Evolutionary conservation across 2,797 vertebrate species (phyloP).

Genomic region (Masticophis lateralis): DNA sequence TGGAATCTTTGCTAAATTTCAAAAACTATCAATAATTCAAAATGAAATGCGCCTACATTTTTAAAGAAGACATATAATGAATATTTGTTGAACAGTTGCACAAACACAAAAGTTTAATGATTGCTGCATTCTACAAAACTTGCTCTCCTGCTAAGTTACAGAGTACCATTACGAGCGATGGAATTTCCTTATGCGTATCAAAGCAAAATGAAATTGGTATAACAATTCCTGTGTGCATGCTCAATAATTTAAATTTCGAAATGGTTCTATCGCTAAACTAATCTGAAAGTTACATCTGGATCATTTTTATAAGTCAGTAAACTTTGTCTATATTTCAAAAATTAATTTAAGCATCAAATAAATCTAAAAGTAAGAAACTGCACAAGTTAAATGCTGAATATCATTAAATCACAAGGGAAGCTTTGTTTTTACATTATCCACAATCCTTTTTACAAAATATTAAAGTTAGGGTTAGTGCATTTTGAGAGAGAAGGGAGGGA

Average conservation of each 20-base stretch:
- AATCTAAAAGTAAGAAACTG: neutral
- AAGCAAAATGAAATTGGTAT: constrained; percentile 6
- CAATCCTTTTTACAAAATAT: neutral
- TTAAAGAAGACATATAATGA: neutral
- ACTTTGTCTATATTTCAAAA: constrained; percentile 1
- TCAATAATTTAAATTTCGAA: constrained; percentile 19
- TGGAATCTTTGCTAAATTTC: neutral
- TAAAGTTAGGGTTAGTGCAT: neutral
- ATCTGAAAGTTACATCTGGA: constrained; percentile 16
- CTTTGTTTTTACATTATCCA: neutral
- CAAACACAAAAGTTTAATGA: neutral
- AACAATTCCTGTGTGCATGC: neutral
- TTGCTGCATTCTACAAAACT: neutral
- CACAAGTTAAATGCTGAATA: neutral
- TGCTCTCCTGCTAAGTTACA: neutral
- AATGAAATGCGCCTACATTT: neutral
- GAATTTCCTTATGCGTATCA: neutral
- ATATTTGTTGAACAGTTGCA: neutral
- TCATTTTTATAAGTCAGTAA: constrained; percentile 4
- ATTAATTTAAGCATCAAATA: neutral
- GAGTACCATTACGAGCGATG: constrained; percentile 13
- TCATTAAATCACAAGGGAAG: neutral
- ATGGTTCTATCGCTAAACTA: neutral
- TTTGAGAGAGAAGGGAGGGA: neutral
- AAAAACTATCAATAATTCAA: neutral